Conservation (phyloP, 2,113 vertebrate species). For the Typhlomys cinereus region DNA sequence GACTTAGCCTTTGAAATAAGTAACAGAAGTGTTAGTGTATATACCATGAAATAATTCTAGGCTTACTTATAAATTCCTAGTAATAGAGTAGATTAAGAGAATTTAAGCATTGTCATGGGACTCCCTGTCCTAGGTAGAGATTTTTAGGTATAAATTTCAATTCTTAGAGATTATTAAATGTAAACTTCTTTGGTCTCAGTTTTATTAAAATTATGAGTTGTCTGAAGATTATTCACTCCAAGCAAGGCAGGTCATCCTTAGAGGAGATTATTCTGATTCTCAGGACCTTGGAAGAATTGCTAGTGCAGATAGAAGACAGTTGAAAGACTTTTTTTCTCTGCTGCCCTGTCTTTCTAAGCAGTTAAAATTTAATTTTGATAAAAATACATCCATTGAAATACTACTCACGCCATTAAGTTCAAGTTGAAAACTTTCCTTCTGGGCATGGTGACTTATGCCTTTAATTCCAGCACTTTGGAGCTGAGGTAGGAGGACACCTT, state of each 20-base stretch:
- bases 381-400: slow-evolving; percentile 20
- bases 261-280: slow-evolving; percentile 3
- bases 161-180: slow-evolving; percentile 1
- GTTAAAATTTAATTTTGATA: slow-evolving; percentile 3
- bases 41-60: slow-evolving; percentile 26
- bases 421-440: too few species aligned
- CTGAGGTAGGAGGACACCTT: too few species aligned
- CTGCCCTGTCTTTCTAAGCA: slow-evolving; percentile 19
- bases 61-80: slow-evolving; percentile 17
- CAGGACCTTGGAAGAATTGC: slow-evolving; percentile 38
- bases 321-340: background rate
- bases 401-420: background rate
- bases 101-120: background rate
- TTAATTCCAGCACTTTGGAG: too few species aligned
- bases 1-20: slow-evolving; percentile 53
- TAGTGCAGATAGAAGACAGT: background rate
- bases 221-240: background rate
- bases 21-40: background rate
- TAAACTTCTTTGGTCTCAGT: background rate
- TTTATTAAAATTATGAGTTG: slow-evolving; percentile 21
- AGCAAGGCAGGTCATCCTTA: background rate
- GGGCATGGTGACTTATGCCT: too few species aligned
- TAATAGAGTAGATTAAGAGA: slow-evolving; percentile 12
- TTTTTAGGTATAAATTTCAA: slow-evolving; percentile 42
- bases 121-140: slow-evolving; percentile 30